Evolutionary conservation across 1,140 invertebrate genomes (phyloP).

Genomic region (Choristoneura fumiferana): DNA sequence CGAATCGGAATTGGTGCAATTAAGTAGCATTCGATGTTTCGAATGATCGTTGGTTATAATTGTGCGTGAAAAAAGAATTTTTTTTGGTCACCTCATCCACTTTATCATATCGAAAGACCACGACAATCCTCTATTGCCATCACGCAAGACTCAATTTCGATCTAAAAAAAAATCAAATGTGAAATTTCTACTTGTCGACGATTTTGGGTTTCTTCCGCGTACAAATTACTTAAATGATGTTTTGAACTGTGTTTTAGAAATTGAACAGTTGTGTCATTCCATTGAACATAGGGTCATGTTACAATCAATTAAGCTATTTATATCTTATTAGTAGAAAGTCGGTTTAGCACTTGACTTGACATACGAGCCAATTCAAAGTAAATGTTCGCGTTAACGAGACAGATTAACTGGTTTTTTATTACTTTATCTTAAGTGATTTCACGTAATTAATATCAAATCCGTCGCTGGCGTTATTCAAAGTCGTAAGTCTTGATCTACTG

Average conservation of each 20-base stretch:
- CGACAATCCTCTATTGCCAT: background rate
- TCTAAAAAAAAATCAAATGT: background rate
- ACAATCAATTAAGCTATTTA: slow-evolving; percentile 9
- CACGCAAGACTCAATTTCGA: background rate
- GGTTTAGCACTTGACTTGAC: slow-evolving; percentile 6
- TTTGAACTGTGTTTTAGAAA: background rate
- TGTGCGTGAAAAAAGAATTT: slow-evolving; percentile 55
- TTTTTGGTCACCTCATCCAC: slow-evolving; percentile 32
- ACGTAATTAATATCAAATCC: slow-evolving; percentile 49
- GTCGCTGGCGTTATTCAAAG: slow-evolving; percentile 22
- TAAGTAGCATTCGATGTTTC: slow-evolving; percentile 35
- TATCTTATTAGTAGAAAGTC: slow-evolving; percentile 17
- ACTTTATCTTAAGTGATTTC: slow-evolving; percentile 16
- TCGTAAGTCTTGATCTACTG: slow-evolving; percentile 15
- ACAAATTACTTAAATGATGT: slow-evolving; percentile 5
- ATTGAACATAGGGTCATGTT: slow-evolving; percentile 1
- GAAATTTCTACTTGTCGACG: background rate
- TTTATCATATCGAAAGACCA: background rate
- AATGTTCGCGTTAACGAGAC: slow-evolving; percentile 4
- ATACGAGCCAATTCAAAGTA: background rate
- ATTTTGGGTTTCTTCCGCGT: background rate
- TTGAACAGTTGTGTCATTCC: slow-evolving; percentile 7
- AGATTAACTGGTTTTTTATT: slow-evolving; percentile 7
- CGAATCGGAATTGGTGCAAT: slow-evolving; percentile 35
- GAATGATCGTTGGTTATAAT: slow-evolving; percentile 33